phyloP scores from a whole-genome alignment of 30 jellyfish, hydroid and myxozoan genomes.

The Pelagia noctiluca region DNA sequence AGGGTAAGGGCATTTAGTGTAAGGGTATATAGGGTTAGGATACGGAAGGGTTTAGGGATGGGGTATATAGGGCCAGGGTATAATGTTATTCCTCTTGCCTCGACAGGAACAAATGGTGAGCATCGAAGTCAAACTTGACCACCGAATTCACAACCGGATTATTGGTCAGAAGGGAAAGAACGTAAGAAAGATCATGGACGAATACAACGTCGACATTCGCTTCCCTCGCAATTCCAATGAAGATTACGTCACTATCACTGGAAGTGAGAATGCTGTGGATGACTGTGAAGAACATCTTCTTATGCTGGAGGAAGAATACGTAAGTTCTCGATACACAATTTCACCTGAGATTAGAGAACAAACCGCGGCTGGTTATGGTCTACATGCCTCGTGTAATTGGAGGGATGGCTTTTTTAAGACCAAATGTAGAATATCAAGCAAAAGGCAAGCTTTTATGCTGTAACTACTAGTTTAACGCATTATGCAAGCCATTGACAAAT shows the following conservation, averaged over 20 bases:
- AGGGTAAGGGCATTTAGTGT: no score
- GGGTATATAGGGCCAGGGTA: neutral
- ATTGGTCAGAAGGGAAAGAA: slow-evolving; percentile 87
- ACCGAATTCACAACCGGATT: slow-evolving; percentile 92
- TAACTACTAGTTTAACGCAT: no score
- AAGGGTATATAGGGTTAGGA: no score
- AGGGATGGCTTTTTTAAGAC: no score
- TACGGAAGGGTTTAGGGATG: no score
- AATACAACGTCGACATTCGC: slow-evolving; percentile 90
- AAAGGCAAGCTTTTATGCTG: no score
- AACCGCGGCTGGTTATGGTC: no score
- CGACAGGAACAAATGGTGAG: slow-evolving; percentile 80
- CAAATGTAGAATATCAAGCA: no score
- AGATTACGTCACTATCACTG: slow-evolving; percentile 76
- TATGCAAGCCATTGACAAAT: no score
- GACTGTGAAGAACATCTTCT: slow-evolving; percentile 93
- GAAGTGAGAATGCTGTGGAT: slow-evolving; percentile 87
- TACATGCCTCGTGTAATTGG: no score
- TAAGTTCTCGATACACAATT: no score
- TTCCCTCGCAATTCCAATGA: slow-evolving; percentile 85
- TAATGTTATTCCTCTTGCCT: neutral
- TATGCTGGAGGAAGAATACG: slow-evolving; percentile 90
- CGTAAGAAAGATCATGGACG: slow-evolving; percentile 88
- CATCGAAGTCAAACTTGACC: slow-evolving; percentile 77
- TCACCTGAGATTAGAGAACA: no score